phyloP scores from a whole-genome alignment of 2,797 vertebrate species.

The Bovichtus diacanthus region DNA sequence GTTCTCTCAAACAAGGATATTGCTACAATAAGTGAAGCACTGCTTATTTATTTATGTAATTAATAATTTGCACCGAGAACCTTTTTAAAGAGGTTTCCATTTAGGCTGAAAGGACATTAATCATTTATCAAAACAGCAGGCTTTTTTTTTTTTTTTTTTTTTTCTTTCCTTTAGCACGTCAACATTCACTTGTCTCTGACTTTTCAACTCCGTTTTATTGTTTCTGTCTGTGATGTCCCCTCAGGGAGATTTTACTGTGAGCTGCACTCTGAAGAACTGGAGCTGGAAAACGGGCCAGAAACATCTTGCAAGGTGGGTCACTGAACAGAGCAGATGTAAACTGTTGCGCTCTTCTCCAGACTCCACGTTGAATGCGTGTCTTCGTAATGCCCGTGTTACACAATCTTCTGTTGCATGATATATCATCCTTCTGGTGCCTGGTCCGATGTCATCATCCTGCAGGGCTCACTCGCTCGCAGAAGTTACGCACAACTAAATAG shows the following conservation, averaged over 20 bases:
- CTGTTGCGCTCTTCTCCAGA: constrained; percentile 13
- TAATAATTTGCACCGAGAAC: constrained; percentile 58
- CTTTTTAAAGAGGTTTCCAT: constrained; percentile 19
- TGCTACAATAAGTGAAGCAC: constrained; percentile 23
- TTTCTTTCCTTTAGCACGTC: neutral
- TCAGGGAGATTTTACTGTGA: constrained; percentile 87
- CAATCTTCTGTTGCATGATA: constrained; percentile 42
- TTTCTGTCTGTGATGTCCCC: constrained; percentile 47
- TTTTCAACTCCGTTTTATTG: constrained; percentile 30
- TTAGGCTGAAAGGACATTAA: constrained; percentile 40
- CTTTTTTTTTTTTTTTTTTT: constrained; percentile 4
- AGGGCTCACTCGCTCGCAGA: neutral
- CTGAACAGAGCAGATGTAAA: constrained; percentile 35
- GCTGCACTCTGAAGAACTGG: constrained; percentile 82
- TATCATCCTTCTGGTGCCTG: constrained; percentile 15
- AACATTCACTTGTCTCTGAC: constrained; percentile 26
- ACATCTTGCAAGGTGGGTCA: constrained; percentile 71
- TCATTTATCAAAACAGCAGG: constrained; percentile 39
- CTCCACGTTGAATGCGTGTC: constrained; percentile 8
- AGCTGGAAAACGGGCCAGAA: constrained; percentile 43
- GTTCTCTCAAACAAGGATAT: constrained; percentile 13
- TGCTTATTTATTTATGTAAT: constrained; percentile 46
- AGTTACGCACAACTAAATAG: neutral
- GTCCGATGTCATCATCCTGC: constrained; percentile 18
- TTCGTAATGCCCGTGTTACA: constrained; percentile 19